Percentiles rank a stretch among this genome's conserved stretches.
Evolutionary conservation across 2,888 invertebrate genomes (phyloP).

Genomic region (Dynastes hyllus): DNA sequence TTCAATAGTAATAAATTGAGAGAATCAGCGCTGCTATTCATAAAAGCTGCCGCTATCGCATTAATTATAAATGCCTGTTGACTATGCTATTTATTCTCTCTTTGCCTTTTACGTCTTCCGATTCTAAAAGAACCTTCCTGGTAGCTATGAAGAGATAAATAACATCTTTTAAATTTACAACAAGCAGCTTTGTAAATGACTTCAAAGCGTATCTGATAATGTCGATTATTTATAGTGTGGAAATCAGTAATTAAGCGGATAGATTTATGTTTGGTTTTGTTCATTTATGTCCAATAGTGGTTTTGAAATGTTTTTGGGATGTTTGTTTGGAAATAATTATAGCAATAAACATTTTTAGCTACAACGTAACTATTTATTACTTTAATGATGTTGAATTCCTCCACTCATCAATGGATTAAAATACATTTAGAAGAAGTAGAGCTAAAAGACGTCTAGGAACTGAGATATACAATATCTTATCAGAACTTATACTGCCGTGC

Average conservation of each 20-base stretch:
- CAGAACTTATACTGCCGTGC: no score
- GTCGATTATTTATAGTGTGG: background rate
- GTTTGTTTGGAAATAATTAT: background rate
- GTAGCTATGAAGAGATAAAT: background rate
- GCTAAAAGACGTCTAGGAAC: no score
- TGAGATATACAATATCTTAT: no score
- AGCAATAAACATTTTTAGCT: no score
- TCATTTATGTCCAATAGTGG: background rate
- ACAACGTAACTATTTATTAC: no score
- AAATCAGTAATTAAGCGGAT: conserved; percentile 2
- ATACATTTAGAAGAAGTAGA: no score
- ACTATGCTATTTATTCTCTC: conserved; percentile 15
- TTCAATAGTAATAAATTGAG: conserved; percentile 69
- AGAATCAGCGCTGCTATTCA: conserved; percentile 70
- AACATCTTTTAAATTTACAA: conserved; percentile 1
- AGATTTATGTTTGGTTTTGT: background rate
- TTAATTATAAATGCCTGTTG: conserved; percentile 68
- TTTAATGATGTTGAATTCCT: no score
- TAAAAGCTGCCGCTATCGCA: conserved; percentile 71
- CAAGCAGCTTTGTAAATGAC: background rate
- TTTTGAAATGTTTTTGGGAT: background rate
- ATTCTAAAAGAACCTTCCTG: conserved; percentile 1
- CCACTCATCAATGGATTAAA: no score
- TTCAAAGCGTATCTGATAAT: background rate
- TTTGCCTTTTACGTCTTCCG: background rate